Conservation (phyloP, 2,113 vertebrate genomes). For the Nesogale talazaci region DNA sequence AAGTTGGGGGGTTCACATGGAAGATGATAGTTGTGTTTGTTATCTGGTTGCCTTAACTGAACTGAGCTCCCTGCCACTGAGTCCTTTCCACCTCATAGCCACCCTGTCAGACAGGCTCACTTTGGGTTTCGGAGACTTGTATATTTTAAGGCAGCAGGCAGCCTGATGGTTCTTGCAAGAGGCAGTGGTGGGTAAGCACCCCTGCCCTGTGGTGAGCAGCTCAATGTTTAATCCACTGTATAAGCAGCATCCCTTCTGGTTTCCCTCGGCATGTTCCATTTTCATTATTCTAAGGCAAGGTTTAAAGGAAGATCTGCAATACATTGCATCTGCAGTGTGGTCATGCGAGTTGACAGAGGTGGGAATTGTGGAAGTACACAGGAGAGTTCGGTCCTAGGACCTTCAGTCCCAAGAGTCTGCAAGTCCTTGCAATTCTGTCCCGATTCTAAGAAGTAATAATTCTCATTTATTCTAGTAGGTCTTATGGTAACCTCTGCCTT, state of each 20-base stretch:
- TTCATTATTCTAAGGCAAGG: slow-evolving; percentile 66
- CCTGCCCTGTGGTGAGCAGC: too few relatives aligned
- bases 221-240: too few relatives aligned
- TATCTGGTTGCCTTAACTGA: slow-evolving; percentile 75
- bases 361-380: slow-evolving; percentile 28
- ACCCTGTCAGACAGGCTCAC: too few relatives aligned
- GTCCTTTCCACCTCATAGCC: too few relatives aligned
- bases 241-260: neutral
- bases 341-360: slow-evolving; percentile 68
- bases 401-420: neutral
- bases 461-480: slow-evolving; percentile 41
- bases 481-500: slow-evolving; percentile 26
- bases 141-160: too few relatives aligned
- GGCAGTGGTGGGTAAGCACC: too few relatives aligned
- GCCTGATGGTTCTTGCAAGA: too few relatives aligned
- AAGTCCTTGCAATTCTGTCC: slow-evolving; percentile 44
- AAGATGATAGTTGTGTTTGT: slow-evolving; percentile 51
- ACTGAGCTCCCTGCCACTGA: neutral
- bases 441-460: slow-evolving; percentile 42
- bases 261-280: too few relatives aligned
- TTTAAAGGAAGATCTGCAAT: slow-evolving; percentile 72
- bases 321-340: slow-evolving; percentile 32
- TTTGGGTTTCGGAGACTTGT: too few relatives aligned
- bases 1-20: neutral
- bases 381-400: slow-evolving; percentile 19